Evolutionary conservation across 2,113 vertebrate species (phyloP).

Genomic region (Corvus cornix): DNA sequence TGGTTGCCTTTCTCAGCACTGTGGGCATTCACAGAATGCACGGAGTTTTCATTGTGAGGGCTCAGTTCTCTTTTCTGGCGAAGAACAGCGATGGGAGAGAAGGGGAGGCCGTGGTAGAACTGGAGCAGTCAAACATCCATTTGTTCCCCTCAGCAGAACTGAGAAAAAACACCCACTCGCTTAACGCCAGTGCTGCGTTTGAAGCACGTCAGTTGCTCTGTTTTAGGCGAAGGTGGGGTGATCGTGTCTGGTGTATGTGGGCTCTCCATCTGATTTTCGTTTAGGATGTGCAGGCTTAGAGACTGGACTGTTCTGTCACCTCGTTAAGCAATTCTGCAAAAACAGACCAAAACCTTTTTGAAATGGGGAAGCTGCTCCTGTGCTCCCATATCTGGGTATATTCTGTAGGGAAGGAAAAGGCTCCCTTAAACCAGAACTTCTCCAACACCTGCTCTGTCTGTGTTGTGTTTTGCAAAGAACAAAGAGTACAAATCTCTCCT

Average conservation of each 20-base stretch:
- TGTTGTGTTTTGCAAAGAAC: conserved; percentile 71
- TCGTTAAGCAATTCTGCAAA: not conserved
- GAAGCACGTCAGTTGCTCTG: not conserved
- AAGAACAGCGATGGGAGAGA: not conserved
- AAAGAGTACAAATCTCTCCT: conserved; percentile 85
- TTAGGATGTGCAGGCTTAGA: not conserved
- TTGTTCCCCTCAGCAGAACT: not conserved
- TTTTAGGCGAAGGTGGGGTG: not conserved
- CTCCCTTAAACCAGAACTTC: not conserved
- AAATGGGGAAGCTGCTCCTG: not conserved
- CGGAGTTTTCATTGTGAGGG: not conserved
- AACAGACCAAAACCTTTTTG: not conserved
- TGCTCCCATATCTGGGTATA: not conserved
- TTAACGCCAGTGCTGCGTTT: not conserved
- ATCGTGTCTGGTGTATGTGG: not conserved
- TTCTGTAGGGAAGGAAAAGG: not conserved
- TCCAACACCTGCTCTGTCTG: not conserved
- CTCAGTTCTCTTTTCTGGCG: not conserved
- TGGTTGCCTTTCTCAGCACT: not conserved
- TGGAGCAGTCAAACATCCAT: not conserved
- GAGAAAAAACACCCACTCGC: not conserved
- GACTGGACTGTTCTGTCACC: not conserved
- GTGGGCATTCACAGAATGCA: not conserved
- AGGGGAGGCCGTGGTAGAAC: not conserved
- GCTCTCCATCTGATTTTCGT: not conserved